These are phyloP conservation scores for Philopedon plagiatum DNA, from an alignment of 2,888 invertebrate species.

Conservation along the genomic window DNA sequence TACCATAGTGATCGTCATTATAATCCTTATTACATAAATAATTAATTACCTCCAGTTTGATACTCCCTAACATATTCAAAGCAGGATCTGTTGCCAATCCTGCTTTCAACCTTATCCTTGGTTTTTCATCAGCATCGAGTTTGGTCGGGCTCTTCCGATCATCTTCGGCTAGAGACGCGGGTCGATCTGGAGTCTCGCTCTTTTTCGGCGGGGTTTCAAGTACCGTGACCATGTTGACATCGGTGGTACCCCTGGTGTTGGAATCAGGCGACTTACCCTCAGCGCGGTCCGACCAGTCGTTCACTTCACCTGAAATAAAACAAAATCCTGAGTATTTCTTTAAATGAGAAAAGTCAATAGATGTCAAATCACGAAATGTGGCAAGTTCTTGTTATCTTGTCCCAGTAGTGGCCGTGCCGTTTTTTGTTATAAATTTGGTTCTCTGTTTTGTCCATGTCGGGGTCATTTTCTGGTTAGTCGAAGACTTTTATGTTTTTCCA, in stretches of 20 bases:
- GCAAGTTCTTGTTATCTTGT: no score
- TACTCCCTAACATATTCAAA: conserved; percentile 66
- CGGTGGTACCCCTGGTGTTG: conserved; percentile 56
- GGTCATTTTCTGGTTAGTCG: no score
- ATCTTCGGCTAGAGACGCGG: conserved; percentile 52
- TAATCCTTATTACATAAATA: neutral
- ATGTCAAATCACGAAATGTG: no score
- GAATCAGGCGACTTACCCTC: conserved; percentile 62
- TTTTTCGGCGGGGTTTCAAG: conserved; percentile 56
- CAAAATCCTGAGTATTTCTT: neutral
- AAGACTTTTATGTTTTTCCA: no score
- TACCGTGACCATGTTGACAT: conserved; percentile 47
- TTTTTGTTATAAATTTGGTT: no score
- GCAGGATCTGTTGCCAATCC: conserved; percentile 89
- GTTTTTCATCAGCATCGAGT: conserved; percentile 65
- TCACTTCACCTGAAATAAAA: conserved; percentile 76
- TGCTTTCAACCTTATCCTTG: conserved; percentile 83
- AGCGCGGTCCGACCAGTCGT: conserved; percentile 74
- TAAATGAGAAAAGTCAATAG: neutral
- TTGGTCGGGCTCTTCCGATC: conserved; percentile 60
- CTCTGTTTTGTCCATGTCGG: no score
- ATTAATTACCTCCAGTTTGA: conserved; percentile 35
- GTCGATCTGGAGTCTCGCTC: conserved; percentile 71
- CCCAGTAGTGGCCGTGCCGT: no score
- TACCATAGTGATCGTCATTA: no score